Conservation (phyloP, 2,113 vertebrate species). For the Mohoua ochrocephala region DNA sequence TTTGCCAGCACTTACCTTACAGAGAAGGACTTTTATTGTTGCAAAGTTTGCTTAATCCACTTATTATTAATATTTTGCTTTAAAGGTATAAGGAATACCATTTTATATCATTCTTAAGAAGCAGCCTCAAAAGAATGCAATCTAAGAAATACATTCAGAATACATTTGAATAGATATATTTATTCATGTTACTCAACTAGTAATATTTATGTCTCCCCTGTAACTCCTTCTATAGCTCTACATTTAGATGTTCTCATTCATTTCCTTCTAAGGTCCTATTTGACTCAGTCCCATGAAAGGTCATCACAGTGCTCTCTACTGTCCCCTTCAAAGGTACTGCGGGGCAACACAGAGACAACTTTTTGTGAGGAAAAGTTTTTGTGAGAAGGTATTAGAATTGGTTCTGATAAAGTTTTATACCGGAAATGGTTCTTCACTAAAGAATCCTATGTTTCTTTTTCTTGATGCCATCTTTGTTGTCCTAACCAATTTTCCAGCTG, state of each 20-base stretch:
- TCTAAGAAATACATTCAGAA: not conserved
- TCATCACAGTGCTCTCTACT: not conserved
- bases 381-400: not conserved
- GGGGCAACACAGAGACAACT: not conserved
- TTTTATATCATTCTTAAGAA: not conserved
- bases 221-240: not conserved
- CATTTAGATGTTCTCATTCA: not conserved
- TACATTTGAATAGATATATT: not conserved
- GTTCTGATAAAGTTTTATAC: not conserved
- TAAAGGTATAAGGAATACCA: not conserved
- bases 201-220: not conserved
- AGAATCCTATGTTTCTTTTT: not conserved
- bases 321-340: not conserved
- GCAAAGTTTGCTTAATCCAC: not conserved
- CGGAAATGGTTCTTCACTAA: not conserved
- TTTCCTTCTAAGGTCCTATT: not conserved
- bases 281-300: not conserved
- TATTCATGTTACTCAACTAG: not conserved
- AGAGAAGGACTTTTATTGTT: not conserved
- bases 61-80: not conserved
- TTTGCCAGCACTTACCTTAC: not conserved
- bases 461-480: not conserved
- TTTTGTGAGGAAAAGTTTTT: not conserved
- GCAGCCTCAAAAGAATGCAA: not conserved
- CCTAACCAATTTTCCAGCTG: not conserved